Evolutionary conservation across 2,888 invertebrate genomes (phyloP).

Genomic region (Apodemia hepburni): DNA sequence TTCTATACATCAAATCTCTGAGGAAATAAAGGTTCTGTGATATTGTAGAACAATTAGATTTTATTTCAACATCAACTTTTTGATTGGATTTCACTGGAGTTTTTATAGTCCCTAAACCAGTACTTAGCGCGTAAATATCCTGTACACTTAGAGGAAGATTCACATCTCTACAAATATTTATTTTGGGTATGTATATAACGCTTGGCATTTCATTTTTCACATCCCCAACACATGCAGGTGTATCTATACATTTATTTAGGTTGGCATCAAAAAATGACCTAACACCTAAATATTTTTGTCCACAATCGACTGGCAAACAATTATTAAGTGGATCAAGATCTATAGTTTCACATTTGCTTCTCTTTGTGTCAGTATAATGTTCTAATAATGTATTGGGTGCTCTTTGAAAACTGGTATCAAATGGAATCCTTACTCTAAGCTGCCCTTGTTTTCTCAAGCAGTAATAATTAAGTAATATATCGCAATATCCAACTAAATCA

Average conservation of each 20-base stretch:
- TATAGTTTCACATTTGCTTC: slow-evolving; percentile 40
- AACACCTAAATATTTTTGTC: slow-evolving; percentile 52
- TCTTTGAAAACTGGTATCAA: slow-evolving; percentile 47
- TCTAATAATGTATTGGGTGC: slow-evolving; percentile 32
- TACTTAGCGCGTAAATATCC: slow-evolving; percentile 54
- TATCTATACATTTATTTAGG: slow-evolving; percentile 42
- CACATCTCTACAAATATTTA: slow-evolving; percentile 53
- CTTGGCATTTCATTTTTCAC: slow-evolving; percentile 45
- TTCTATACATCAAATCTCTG: slow-evolving; percentile 50
- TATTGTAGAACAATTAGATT: slow-evolving; percentile 56
- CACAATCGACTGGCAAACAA: slow-evolving; percentile 54
- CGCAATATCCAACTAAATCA: slow-evolving; percentile 53
- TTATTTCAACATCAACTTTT: slow-evolving; percentile 37
- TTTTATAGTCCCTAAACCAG: slow-evolving; percentile 41
- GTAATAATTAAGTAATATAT: slow-evolving; percentile 41
- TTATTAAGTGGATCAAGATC: slow-evolving; percentile 51
- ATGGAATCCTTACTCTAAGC: slow-evolving; percentile 41
- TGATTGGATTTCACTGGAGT: slow-evolving; percentile 19
- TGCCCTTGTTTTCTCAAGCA: slow-evolving; percentile 37
- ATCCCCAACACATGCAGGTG: slow-evolving; percentile 42
- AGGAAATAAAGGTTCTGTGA: slow-evolving; percentile 56
- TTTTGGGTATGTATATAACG: slow-evolving; percentile 46
- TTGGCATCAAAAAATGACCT: slow-evolving; percentile 44
- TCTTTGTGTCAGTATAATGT: slow-evolving; percentile 35
- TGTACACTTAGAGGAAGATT: slow-evolving; percentile 43